phyloP scores from a whole-genome alignment of 2,797 vertebrate species.

The Gobionotothen gibberifrons region DNA sequence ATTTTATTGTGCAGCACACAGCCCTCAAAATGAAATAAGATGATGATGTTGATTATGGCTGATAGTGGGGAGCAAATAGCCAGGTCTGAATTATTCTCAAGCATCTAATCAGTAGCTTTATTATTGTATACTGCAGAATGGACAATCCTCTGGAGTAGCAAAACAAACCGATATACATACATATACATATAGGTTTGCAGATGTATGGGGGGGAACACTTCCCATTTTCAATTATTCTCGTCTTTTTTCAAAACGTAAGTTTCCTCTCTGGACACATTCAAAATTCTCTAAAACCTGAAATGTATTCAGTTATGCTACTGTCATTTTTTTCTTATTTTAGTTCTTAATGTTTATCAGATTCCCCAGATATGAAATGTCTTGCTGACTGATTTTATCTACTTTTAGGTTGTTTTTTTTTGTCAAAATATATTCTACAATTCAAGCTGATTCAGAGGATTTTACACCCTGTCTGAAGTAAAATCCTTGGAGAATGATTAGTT shows the following conservation, averaged over 20 bases:
- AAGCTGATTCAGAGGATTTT: slow-evolving; percentile 58
- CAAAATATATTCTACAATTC: slow-evolving; percentile 13
- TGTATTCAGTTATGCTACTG: not conserved
- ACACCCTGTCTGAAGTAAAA: slow-evolving; percentile 47
- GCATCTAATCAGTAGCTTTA: slow-evolving; percentile 60
- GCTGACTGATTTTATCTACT: slow-evolving; percentile 29
- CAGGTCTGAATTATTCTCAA: slow-evolving; percentile 57
- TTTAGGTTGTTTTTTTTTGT: slow-evolving; percentile 21
- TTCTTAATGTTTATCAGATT: not conserved
- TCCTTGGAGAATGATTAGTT: slow-evolving; percentile 12
- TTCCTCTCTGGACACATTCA: not conserved
- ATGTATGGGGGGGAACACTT: slow-evolving; percentile 15
- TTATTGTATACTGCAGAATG: slow-evolving; percentile 51
- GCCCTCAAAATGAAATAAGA: slow-evolving; percentile 68
- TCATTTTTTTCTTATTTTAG: not conserved
- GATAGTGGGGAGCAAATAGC: slow-evolving; percentile 50
- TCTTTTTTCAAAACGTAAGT: not conserved
- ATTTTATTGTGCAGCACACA: slow-evolving; percentile 53
- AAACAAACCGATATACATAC: slow-evolving; percentile 45
- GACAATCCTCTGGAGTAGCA: slow-evolving; percentile 17
- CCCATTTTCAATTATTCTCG: not conserved
- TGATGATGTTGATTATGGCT: slow-evolving; percentile 60
- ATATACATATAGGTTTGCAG: slow-evolving; percentile 27
- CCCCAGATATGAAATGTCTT: not conserved
- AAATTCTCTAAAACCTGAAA: not conserved